Conservation (phyloP, 2,113 vertebrate species). For the Poeciliopsis occidentalis region DNA sequence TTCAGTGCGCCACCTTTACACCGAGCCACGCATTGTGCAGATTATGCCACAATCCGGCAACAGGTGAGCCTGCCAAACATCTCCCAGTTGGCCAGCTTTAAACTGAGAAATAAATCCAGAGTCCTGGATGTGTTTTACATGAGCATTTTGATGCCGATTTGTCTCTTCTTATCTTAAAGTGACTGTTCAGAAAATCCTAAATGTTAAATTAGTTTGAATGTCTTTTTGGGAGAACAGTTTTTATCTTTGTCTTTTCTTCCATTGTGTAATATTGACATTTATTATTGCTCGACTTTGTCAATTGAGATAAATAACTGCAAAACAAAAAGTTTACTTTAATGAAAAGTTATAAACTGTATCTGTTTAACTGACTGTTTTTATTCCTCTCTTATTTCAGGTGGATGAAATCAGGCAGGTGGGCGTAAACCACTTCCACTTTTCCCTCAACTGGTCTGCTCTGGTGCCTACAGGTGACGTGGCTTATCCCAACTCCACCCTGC, state of each 20-base stretch:
- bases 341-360: background rate
- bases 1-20: conserved; percentile 60
- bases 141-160: background rate
- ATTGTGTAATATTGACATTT: background rate
- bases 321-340: background rate
- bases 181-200: background rate
- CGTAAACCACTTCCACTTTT: conserved; percentile 91
- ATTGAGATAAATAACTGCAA: background rate
- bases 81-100: too few species aligned
- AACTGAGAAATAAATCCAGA: background rate
- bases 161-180: background rate
- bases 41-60: conserved; percentile 86
- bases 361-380: background rate
- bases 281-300: background rate
- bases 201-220: background rate
- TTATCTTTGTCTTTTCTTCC: background rate
- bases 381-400: conserved; percentile 50
- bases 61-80: conserved; percentile 71
- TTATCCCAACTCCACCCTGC: conserved; percentile 83
- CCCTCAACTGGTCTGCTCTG: conserved; percentile 91
- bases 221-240: too few species aligned
- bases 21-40: conserved; percentile 81
- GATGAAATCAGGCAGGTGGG: conserved; percentile 82
- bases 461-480: conserved; percentile 85
- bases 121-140: background rate